Evolutionary conservation across 2,888 invertebrate genomes (phyloP).

Genomic region (Idaea aversata): DNA sequence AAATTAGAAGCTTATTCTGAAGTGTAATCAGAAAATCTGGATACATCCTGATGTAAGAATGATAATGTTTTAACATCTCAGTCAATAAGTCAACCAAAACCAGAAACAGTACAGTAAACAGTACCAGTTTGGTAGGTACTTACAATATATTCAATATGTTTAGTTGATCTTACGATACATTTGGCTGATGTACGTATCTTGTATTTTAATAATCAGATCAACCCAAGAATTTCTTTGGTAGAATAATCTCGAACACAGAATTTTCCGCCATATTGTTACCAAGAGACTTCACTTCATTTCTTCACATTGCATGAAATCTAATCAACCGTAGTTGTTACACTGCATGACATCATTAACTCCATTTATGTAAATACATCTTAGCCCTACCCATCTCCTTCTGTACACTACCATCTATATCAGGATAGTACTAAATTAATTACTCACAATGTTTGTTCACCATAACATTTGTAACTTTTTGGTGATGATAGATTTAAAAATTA

Average conservation of each 20-base stretch:
- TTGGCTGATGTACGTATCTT: too few relatives aligned
- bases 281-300: slow-evolving; percentile 62
- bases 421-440: slow-evolving; percentile 27
- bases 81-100: too few relatives aligned
- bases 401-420: slow-evolving; percentile 20
- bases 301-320: slow-evolving; percentile 56
- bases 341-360: slow-evolving; percentile 61
- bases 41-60: too few relatives aligned
- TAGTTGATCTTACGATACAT: too few relatives aligned
- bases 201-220: too few relatives aligned
- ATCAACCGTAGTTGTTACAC: slow-evolving; percentile 47
- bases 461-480: not conserved
- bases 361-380: slow-evolving; percentile 49
- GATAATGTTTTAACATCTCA: too few relatives aligned
- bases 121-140: too few relatives aligned
- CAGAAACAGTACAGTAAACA: too few relatives aligned
- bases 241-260: not conserved
- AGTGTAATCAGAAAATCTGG: too few relatives aligned
- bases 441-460: slow-evolving; percentile 13
- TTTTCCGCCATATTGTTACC: not conserved
- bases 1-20: too few relatives aligned
- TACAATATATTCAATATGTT: too few relatives aligned
- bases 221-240: too few relatives aligned
- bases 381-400: slow-evolving; percentile 72
- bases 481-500: not conserved